Evolutionary conservation across 2,113 vertebrate genomes (phyloP).

Genomic region (Vimba vimba): DNA sequence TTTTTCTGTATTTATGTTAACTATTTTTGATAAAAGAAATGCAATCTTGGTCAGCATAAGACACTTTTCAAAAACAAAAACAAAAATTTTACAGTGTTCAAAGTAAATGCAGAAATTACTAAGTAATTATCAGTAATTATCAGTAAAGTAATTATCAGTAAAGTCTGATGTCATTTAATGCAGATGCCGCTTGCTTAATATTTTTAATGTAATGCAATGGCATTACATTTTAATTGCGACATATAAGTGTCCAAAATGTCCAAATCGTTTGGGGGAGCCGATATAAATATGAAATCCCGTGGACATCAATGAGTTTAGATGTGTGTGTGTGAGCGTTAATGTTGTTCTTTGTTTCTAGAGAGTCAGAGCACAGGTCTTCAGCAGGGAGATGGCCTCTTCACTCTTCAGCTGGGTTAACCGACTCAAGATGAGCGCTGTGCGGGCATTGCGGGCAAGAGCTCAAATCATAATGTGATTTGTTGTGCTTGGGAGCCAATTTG

Average conservation of each 20-base stretch:
- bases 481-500: constrained; percentile 67
- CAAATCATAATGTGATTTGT: constrained; percentile 75
- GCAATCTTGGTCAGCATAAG: not conserved
- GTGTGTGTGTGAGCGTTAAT: not conserved
- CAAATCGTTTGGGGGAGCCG: too few relatives aligned
- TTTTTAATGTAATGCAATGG: not conserved
- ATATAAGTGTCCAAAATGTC: too few relatives aligned
- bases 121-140: too few relatives aligned
- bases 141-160: too few relatives aligned
- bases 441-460: constrained; percentile 51
- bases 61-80: not conserved
- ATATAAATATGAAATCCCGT: too few relatives aligned
- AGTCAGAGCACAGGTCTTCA: not conserved
- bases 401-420: constrained; percentile 58
- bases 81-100: not conserved
- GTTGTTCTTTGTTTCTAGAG: not conserved
- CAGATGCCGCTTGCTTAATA: not conserved
- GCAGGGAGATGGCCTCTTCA: not conserved
- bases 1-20: too few relatives aligned
- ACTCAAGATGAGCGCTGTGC: constrained; percentile 67
- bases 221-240: not conserved
- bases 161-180: not conserved
- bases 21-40: not conserved
- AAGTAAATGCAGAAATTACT: not conserved
- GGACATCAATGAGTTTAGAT: not conserved